Conservation (phyloP, 2,888 invertebrate species). For the Hyalella azteca region DNA sequence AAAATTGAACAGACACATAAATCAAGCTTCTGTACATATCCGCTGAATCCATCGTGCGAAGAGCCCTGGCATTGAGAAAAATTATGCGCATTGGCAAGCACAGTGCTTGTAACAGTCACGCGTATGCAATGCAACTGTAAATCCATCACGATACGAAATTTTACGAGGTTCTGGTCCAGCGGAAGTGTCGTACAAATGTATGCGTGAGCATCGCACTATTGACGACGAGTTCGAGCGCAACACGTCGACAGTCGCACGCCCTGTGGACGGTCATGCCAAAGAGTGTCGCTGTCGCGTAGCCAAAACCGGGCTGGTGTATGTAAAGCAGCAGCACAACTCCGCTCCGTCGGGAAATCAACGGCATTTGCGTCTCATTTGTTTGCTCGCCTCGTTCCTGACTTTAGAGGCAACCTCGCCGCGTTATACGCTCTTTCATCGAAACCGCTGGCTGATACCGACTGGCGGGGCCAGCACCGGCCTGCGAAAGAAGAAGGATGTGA, state of each 20-base stretch:
- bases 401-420: conserved; percentile 20
- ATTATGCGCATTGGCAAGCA: too few species aligned
- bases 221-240: too few species aligned
- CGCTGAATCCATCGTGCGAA: too few species aligned
- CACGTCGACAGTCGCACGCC: not conserved
- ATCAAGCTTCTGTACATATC: too few species aligned
- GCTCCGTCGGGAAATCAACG: conserved; percentile 33
- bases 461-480: not conserved
- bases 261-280: conserved; percentile 16
- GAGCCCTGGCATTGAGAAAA: too few species aligned
- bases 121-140: too few species aligned
- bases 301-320: conserved; percentile 5
- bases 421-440: conserved; percentile 33
- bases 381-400: conserved; percentile 27
- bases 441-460: conserved; percentile 4
- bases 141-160: not conserved
- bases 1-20: too few species aligned
- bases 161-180: not conserved
- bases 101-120: too few species aligned
- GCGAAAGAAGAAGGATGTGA: not conserved
- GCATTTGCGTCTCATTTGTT: conserved; percentile 37
- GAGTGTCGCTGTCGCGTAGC: conserved; percentile 16
- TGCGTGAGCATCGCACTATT: conserved; percentile 8
- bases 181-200: not conserved
- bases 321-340: conserved; percentile 32